phyloP scores from a whole-genome alignment of 2,113 vertebrate genomes.

The Crypturellus undulatus region DNA sequence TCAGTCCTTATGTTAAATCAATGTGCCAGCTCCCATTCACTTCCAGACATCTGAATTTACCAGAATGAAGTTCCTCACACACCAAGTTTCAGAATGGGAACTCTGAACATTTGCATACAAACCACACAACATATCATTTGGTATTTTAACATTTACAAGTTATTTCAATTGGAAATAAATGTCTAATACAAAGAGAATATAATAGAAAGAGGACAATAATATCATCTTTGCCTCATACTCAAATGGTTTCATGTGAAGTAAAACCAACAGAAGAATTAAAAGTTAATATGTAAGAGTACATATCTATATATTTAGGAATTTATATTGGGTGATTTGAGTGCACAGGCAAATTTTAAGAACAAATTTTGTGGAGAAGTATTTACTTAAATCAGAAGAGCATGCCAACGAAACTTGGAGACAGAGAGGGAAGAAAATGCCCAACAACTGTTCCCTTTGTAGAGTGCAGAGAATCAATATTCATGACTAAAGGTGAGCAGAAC shows the following conservation, averaged over 20 bases:
- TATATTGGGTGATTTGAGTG: not conserved
- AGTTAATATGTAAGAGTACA: not conserved
- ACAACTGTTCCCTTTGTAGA: not conserved
- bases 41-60: not conserved
- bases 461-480: not conserved
- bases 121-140: not conserved
- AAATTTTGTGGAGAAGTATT: not conserved
- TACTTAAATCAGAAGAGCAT: not conserved
- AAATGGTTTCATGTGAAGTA: not conserved
- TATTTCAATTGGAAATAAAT: not conserved
- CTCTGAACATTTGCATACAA: not conserved
- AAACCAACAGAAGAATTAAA: slow-evolving; percentile 3
- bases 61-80: not conserved
- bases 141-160: not conserved
- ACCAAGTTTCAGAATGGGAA: not conserved
- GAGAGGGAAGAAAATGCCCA: not conserved
- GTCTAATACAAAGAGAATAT: not conserved
- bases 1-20: not conserved
- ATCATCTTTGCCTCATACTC: not conserved
- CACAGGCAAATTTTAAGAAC: not conserved
- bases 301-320: not conserved
- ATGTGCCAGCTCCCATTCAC: not conserved
- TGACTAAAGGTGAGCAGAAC: not conserved
- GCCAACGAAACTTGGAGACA: not conserved
- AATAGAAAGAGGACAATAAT: not conserved